Evolutionary conservation across 2,888 invertebrate genomes (phyloP), one percentile per base, ranked within the genome.

Genomic region (Macaria liturata): DNA sequence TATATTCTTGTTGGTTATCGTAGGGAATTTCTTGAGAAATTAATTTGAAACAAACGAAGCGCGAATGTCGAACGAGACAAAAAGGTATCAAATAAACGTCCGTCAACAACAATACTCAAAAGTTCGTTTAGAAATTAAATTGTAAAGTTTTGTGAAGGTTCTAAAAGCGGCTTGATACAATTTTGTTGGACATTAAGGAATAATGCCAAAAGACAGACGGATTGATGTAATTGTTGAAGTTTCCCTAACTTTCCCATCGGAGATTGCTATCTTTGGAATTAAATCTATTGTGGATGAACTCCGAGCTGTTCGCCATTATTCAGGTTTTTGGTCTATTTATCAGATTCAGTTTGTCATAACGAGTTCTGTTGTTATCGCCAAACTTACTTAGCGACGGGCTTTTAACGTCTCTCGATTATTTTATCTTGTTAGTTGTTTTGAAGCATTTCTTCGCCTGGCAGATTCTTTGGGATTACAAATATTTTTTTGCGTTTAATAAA

Each of bases 191-290:
- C 67, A 60, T 60, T 51, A 47, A 52, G 57, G 64, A 65, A 65
- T 62, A 65, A 64, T 62, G 62, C 61, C 42, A 39, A 62, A 65
- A 67, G 67, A 66, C 66, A 65, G 65, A 67, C 59, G 62, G 65
- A 67, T 65, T 65, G 62, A 67, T 65, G 63, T 67, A 67, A 67
- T 65, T 65, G 65, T 59, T 59, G 54, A 64, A 67, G 61, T 65
- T 65, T 54, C 3, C 32, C 32, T 46, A 67, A 67, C 62, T 67
- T 62, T 61, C 53, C 57, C 52, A 52, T 49, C 56, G 57, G 58
- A 61, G 54, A 62, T 67, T 62, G 46, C 57, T 54, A 54, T 61
- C 61, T 54, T 49, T 57, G 40, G 47, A 51, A 57, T 61, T 54
- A 54, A 61, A 57, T 61, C 50, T 61, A 50, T 61, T 57, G 50